A percentile compares a stretch with the other conserved stretches of the same genome.
These are phyloP conservation scores for Meliscaeva auricollis DNA, from an alignment of 2,888 invertebrate genomes.

Conservation along the genomic window DNA sequence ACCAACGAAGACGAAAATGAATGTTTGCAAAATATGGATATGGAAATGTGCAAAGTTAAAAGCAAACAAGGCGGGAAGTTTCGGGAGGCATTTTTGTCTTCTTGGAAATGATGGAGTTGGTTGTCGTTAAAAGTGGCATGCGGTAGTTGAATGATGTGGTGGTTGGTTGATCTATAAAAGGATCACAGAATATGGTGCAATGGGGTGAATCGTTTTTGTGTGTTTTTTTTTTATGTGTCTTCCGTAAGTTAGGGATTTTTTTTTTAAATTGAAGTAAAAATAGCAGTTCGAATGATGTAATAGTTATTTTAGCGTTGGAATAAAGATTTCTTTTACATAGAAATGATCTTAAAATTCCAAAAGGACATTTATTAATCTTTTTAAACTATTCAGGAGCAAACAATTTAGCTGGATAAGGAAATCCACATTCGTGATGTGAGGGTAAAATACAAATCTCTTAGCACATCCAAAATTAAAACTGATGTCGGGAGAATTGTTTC, in stretches of 20 bases:
- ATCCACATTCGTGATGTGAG: too few relatives aligned
- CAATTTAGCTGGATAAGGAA: too few relatives aligned
- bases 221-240: neutral
- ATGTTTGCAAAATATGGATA: constrained; percentile 39
- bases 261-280: neutral
- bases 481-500: too few relatives aligned
- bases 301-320: too few relatives aligned
- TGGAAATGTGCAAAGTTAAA: neutral
- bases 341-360: too few relatives aligned
- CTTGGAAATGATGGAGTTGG: constrained; percentile 69
- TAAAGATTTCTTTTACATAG: too few relatives aligned
- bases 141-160: constrained; percentile 59
- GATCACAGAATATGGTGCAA: constrained; percentile 69
- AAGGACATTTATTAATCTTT: too few relatives aligned
- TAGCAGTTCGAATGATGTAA: too few relatives aligned
- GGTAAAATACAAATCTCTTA: too few relatives aligned
- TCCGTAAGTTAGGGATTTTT: neutral
- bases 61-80: neutral
- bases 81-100: constrained; percentile 48
- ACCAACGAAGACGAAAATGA: neutral
- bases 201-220: constrained; percentile 50
- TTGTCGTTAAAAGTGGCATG: constrained; percentile 73
- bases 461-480: too few relatives aligned
- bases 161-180: constrained; percentile 66
- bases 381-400: too few relatives aligned